Conservation (phyloP, 2,888 invertebrate genomes). For the Caenorhabditis sp. region DNA sequence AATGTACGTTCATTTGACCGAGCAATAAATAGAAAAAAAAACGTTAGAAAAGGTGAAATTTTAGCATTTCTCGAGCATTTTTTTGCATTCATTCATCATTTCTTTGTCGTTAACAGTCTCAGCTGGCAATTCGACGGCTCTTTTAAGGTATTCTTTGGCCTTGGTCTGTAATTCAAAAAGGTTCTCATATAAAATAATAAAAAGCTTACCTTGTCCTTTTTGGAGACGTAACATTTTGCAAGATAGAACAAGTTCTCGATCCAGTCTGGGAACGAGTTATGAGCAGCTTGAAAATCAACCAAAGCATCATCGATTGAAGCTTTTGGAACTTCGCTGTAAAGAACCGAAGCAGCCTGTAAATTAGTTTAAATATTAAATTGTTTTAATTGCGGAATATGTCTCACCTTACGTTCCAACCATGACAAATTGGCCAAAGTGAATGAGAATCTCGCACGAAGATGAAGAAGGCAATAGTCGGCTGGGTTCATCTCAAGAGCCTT, state of each 20-base stretch:
- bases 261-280: conserved; percentile 71
- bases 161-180: too few relatives aligned
- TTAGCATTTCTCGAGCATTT: conserved; percentile 51
- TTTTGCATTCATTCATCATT: conserved; percentile 40
- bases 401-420: conserved; percentile 56
- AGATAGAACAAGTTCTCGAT: conserved; percentile 73
- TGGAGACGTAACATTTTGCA: conserved; percentile 69
- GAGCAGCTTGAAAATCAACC: conserved; percentile 62
- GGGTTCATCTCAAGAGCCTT: conserved; percentile 53
- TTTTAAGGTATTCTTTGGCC: conserved; percentile 49
- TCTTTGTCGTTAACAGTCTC: conserved; percentile 43
- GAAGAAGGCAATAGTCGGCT: conserved; percentile 55
- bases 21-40: conserved; percentile 1
- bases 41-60: not conserved
- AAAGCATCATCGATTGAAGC: conserved; percentile 60
- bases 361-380: not conserved
- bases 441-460: conserved; percentile 56
- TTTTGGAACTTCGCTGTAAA: conserved; percentile 54
- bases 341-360: conserved; percentile 32
- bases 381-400: conserved; percentile 15
- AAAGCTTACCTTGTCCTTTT: conserved; percentile 62
- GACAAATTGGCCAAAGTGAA: conserved; percentile 56
- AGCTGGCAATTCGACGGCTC: conserved; percentile 40
- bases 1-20: not conserved
- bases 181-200: too few relatives aligned